Base-by-base conservation (phyloP, 2,888 invertebrate species). In the Celastrina argiolus region DNA sequence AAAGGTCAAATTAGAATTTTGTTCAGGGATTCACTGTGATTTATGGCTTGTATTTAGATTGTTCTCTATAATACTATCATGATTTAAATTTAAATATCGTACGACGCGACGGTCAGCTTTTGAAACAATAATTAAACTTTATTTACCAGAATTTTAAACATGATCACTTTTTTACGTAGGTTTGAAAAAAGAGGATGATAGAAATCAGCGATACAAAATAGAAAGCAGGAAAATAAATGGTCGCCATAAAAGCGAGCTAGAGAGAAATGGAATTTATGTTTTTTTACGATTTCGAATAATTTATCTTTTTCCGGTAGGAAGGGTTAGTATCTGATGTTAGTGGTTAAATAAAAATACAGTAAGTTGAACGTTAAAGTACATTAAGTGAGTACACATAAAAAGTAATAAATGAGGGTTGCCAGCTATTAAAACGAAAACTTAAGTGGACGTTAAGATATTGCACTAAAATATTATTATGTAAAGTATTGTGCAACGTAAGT, bases 1-100 rank as follows among this genome's bases (percentile, higher is more conserved):
- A 82, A 82, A 85, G 86, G 85, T 85, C 80, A 80, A 80, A 83
- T 85, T 83, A 81, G 78, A 72, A 79, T 77, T 70, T 69, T 61
- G 56, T 61, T 34, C 39, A 69, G 73, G 71, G 73, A 72, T 73
- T 68, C 71, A 59, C 31, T 31, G 45, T 77, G 77, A 72, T 72
- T 72, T 69, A 69, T 69, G 63, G 18, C 56, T 10, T 22, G 56
- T 66, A 64, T 67, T 42, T 22, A 22, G 56, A 56, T 56, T 16
- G 16, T n/a, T 45, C 16, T 5, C 45, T n/a, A 2, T 45, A 45
- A n/a, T n/a, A n/a, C n/a, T 45, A 45, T 45, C 4, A 18, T 4
- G 7, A 45, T 45, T 28, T 59, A 58, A 36, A 16, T 42, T 56
- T 58, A 31, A 31, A 31, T n/a, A n/a, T n/a, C n/a, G n/a, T n/a